Evolutionary conservation across 2,113 vertebrate species (phyloP).

Genomic region (Artemisiospiza belli): DNA sequence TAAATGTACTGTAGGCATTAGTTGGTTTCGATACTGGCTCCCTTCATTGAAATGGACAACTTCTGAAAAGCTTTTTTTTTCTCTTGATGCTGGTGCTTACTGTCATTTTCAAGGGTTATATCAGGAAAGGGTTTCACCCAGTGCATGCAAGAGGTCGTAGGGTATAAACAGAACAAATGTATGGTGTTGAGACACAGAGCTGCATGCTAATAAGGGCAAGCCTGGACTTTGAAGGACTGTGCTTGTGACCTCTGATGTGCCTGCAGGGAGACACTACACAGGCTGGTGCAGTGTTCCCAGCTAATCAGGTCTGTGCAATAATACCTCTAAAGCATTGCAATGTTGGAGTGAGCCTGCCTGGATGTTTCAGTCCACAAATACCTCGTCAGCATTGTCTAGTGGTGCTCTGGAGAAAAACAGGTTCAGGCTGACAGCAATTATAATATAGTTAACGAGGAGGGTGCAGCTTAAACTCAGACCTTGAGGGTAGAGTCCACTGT

Average conservation of each 20-base stretch:
- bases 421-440: slow-evolving; percentile 34
- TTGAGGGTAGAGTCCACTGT: slow-evolving; percentile 51
- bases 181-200: background rate
- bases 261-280: background rate
- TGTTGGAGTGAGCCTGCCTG: background rate
- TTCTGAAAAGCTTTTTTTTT: background rate
- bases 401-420: slow-evolving; percentile 31
- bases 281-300: background rate
- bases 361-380: background rate
- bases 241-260: background rate
- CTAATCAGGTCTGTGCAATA: background rate
- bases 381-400: background rate
- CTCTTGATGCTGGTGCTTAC: background rate
- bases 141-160: background rate
- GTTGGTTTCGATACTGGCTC: background rate
- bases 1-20: no score
- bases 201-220: background rate
- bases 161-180: background rate
- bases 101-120: background rate
- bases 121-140: background rate
- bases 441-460: slow-evolving; percentile 7
- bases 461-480: slow-evolving; percentile 59
- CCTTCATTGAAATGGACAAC: background rate
- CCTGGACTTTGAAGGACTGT: background rate
- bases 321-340: background rate